Conservation (phyloP, 2,113 vertebrate species). For the Corvus moneduloides region DNA sequence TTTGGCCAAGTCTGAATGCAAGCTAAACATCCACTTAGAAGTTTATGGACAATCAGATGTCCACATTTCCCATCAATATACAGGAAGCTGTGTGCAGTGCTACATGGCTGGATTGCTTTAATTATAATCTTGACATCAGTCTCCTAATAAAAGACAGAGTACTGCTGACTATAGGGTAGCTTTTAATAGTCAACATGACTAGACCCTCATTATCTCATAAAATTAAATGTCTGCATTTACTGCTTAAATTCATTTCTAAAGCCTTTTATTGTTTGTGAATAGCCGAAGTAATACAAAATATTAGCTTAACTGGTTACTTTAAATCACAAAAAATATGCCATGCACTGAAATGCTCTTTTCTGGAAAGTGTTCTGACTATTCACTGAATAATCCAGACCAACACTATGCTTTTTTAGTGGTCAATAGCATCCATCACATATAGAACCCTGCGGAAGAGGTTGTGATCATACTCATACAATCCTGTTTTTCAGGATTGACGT, state of each 20-base stretch:
- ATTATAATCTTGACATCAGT: conserved; percentile 62
- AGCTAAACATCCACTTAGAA: neutral
- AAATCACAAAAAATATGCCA: neutral
- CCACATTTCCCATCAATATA: conserved; percentile 24
- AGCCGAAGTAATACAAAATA: conserved; percentile 31
- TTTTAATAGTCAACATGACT: conserved; percentile 65
- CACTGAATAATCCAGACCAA: neutral
- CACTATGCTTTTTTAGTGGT: neutral
- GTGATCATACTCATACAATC: neutral
- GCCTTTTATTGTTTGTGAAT: conserved; percentile 34
- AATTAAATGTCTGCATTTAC: conserved; percentile 58
- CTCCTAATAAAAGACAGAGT: conserved; percentile 56
- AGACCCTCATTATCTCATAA: conserved; percentile 49
- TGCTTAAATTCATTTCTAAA: conserved; percentile 48
- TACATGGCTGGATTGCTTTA: conserved; percentile 50
- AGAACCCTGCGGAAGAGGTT: neutral
- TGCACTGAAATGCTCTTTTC: neutral
- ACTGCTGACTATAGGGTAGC: conserved; percentile 39
- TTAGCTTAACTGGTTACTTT: neutral
- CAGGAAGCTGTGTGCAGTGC: conserved; percentile 9
- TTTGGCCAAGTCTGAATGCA: neutral
- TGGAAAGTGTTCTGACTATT: neutral
- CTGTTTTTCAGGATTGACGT: neutral
- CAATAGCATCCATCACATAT: neutral
- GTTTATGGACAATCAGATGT: neutral